Conservation (phyloP, 2,113 vertebrate genomes). For the Xenotilapia caudafasciata region DNA sequence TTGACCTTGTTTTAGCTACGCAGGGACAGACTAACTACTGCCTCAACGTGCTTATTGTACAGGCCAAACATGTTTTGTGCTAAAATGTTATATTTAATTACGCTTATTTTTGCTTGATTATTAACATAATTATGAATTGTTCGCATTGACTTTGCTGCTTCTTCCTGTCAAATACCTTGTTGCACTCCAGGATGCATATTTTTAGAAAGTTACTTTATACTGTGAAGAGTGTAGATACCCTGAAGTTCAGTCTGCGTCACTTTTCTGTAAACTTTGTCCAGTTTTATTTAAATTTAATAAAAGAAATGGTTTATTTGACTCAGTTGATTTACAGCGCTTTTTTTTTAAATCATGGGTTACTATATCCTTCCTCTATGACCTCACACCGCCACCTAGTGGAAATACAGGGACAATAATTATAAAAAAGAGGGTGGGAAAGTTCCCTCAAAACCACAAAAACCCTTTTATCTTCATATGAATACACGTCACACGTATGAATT, state of each 20-base stretch:
- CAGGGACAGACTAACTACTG: background rate
- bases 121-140: background rate
- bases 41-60: background rate
- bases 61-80: background rate
- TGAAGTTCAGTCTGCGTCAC: background rate
- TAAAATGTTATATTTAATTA: conserved; percentile 7
- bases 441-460: conserved; percentile 5
- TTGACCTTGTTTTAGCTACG: background rate
- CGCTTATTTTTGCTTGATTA: background rate
- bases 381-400: conserved; percentile 52
- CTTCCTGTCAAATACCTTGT: background rate
- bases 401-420: background rate
- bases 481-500: conserved; percentile 7
- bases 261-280: background rate
- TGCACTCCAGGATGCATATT: background rate
- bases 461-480: conserved; percentile 1
- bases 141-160: background rate
- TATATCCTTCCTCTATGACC: background rate
- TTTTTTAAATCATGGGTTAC: background rate
- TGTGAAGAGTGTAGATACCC: conserved; percentile 38
- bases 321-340: background rate
- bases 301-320: background rate
- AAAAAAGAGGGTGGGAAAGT: background rate
- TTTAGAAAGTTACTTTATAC: conserved; percentile 1
- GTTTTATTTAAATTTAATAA: conserved; percentile 14